Conservation (phyloP, 2,113 vertebrate genomes). For the Dendropsophus ebraccatus region DNA sequence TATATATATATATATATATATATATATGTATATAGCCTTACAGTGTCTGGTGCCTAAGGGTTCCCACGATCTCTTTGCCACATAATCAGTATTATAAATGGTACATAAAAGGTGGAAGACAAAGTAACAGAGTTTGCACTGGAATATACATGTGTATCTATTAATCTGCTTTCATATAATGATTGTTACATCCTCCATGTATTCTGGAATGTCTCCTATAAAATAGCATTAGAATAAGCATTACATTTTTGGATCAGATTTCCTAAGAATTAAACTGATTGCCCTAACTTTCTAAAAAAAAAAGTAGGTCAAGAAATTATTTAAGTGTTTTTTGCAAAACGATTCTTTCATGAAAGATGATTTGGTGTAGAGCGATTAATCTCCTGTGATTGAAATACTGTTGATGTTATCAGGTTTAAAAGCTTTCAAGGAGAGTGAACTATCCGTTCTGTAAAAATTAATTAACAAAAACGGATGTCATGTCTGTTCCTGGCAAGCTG, state of each 20-base stretch:
- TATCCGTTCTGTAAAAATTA: conserved; percentile 58
- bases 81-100: no score
- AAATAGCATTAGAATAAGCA: not conserved
- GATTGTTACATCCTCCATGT: not conserved
- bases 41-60: no score
- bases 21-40: no score
- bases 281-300: conserved; percentile 36
- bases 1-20: no score
- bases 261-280: conserved; percentile 1
- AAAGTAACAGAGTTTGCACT: no score
- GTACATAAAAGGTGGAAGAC: no score
- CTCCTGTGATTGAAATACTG: conserved; percentile 49
- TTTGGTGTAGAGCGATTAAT: conserved; percentile 33
- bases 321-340: conserved; percentile 38
- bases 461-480: conserved; percentile 50
- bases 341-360: conserved; percentile 41
- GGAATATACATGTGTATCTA: no score
- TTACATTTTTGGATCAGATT: not conserved
- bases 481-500: conserved; percentile 44
- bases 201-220: not conserved
- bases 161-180: not conserved
- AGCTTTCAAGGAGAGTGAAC: conserved; percentile 59
- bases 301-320: conserved; percentile 45
- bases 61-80: no score
- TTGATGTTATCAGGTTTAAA: conserved; percentile 54